Percentiles rank a stretch among this genome's conserved stretches.
Conservation (phyloP, 2,888 invertebrate genomes). For the Oxyteleia sp. region DNA sequence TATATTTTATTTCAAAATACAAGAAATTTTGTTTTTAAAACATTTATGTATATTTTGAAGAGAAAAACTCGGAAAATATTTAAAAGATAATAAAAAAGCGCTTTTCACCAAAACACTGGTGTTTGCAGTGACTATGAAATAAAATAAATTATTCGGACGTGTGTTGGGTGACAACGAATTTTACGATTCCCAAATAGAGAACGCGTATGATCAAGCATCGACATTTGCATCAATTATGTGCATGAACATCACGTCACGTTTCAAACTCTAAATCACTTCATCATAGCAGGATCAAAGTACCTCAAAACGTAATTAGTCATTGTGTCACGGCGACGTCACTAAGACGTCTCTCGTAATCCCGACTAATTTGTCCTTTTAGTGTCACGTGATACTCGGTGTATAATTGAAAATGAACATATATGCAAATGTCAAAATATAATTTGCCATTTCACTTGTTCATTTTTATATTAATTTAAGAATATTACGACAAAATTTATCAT, state of each 20-base stretch:
- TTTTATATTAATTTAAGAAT: too few relatives aligned
- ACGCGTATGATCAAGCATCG: conserved; percentile 22
- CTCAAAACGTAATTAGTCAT: conserved; percentile 50
- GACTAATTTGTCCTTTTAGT: conserved; percentile 38
- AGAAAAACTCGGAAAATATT: too few relatives aligned
- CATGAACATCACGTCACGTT: conserved; percentile 34
- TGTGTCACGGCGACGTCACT: conserved; percentile 24
- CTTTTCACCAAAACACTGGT: too few relatives aligned
- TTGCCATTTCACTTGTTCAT: too few relatives aligned
- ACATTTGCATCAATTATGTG: conserved; percentile 40
- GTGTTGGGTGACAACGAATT: conserved; percentile 20
- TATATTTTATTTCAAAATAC: too few relatives aligned
- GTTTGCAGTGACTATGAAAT: too few relatives aligned
- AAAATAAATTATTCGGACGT: conserved; percentile 16
- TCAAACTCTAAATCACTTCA: conserved; percentile 41
- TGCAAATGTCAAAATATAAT: not conserved
- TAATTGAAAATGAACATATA: conserved; percentile 1
- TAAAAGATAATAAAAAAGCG: too few relatives aligned
- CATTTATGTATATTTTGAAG: too few relatives aligned
- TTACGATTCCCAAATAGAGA: conserved; percentile 13
- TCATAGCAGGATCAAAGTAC: conserved; percentile 39
- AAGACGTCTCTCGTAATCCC: conserved; percentile 31
- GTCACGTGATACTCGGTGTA: conserved; percentile 12
- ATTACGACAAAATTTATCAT: too few relatives aligned
- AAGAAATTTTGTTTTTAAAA: too few relatives aligned